phyloP scores from a whole-genome alignment of 2,113 vertebrate genomes.

The Clarias macrocephalus region DNA sequence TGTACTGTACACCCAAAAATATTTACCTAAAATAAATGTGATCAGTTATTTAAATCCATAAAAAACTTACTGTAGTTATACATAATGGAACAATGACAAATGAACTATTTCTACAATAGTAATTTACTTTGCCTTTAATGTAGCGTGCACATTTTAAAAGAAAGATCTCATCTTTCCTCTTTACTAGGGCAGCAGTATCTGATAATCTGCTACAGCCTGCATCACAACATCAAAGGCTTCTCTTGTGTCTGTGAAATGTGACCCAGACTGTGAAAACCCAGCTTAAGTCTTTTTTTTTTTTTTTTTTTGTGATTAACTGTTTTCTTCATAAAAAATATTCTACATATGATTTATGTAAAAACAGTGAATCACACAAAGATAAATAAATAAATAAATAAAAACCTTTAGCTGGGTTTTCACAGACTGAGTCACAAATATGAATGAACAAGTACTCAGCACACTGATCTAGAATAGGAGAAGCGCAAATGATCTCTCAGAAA shows the following conservation, averaged over 20 bases:
- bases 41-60: not conserved
- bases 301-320: too few species aligned
- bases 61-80: not conserved
- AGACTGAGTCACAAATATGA: not conserved
- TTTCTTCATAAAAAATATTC: too few species aligned
- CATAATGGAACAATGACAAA: not conserved
- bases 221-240: conserved; percentile 1
- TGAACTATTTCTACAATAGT: not conserved
- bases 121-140: not conserved
- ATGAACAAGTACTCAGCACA: not conserved
- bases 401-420: too few species aligned
- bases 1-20: not conserved
- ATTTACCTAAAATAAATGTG: not conserved
- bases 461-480: not conserved
- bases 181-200: not conserved
- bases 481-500: not conserved
- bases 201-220: conserved; percentile 7
- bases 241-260: not conserved
- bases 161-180: not conserved
- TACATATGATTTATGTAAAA: too few species aligned
- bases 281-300: too few species aligned
- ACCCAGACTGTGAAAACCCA: too few species aligned
- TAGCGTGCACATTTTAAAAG: not conserved
- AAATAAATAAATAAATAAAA: too few species aligned
- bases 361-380: too few species aligned